Percentiles rank a stretch among this genome's conserved stretches.
Evolutionary conservation across 2,888 invertebrate genomes (phyloP).

Genomic region (Euplagia quadripunctaria): DNA sequence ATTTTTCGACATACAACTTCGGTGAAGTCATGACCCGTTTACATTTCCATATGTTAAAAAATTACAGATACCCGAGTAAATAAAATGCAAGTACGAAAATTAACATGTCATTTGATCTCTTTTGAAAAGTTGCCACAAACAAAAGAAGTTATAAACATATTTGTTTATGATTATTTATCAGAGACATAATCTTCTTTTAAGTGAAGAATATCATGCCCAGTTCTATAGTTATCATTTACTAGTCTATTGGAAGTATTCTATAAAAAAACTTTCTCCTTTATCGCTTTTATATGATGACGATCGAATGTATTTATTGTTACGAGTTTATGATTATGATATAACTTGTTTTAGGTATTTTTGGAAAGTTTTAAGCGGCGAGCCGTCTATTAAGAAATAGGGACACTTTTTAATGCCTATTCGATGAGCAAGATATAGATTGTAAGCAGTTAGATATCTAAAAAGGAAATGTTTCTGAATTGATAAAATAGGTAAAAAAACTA

Average conservation of each 20-base stretch:
- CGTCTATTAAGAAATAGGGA: background rate
- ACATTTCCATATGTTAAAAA: no score
- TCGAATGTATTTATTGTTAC: slow-evolving; percentile 20
- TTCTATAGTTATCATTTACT: slow-evolving; percentile 7
- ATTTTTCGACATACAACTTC: no score
- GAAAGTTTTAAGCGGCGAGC: background rate
- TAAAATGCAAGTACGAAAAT: background rate
- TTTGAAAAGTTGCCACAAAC: background rate
- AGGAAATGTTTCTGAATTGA: no score
- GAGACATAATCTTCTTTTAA: background rate
- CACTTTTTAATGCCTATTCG: background rate
- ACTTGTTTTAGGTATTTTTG: slow-evolving; percentile 6
- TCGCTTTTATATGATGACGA: slow-evolving; percentile 16
- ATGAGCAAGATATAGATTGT: background rate
- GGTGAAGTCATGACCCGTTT: no score
- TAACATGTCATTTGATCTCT: no score
- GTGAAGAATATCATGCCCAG: background rate
- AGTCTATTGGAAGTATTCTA: slow-evolving; percentile 5
- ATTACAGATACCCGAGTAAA: background rate
- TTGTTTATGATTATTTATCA: background rate
- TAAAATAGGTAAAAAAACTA: no score
- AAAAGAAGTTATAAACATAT: background rate
- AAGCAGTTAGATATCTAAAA: background rate
- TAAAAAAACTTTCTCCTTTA: slow-evolving; percentile 16
- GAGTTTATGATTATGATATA: slow-evolving; percentile 19